A percentile compares a stretch with the other conserved stretches of the same genome.
These are phyloP conservation scores for Xylocopa sonorina DNA, from an alignment of 1,140 invertebrate genomes.

Conservation along the genomic window DNA sequence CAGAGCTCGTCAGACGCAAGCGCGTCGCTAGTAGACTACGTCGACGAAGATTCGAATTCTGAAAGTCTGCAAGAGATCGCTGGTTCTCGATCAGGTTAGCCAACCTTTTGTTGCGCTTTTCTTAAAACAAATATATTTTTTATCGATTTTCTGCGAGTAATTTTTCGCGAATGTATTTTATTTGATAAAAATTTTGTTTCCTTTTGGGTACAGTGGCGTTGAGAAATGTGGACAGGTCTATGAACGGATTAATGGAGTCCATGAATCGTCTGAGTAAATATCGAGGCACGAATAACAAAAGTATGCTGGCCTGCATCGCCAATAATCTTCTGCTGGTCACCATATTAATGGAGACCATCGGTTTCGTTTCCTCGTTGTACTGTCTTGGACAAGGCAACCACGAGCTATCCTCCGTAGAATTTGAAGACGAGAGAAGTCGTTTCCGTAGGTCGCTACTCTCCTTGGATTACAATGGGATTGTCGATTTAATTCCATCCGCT, in stretches of 20 bases:
- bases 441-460: conserved; percentile 3
- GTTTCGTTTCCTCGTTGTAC: conserved; percentile 58
- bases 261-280: conserved; percentile 53
- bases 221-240: conserved; percentile 32
- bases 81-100: conserved; percentile 1
- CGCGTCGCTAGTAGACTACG: background rate
- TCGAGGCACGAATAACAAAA: conserved; percentile 18
- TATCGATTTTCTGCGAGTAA: too few species aligned
- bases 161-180: too few species aligned
- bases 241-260: conserved; percentile 51
- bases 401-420: conserved; percentile 5
- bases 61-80: background rate
- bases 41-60: background rate
- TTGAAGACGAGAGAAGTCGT: background rate
- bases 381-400: conserved; percentile 39
- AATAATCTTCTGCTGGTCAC: conserved; percentile 67
- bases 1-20: background rate
- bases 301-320: conserved; percentile 53
- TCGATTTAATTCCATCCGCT: background rate
- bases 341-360: conserved; percentile 67
- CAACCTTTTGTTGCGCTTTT: background rate
- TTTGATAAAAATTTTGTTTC: background rate
- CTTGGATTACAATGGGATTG: background rate
- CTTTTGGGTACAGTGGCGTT: conserved; percentile 41
- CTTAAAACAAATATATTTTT: too few species aligned